Evolutionary conservation across 2,888 invertebrate genomes (phyloP).

Genomic region (Orthosia cruda): DNA sequence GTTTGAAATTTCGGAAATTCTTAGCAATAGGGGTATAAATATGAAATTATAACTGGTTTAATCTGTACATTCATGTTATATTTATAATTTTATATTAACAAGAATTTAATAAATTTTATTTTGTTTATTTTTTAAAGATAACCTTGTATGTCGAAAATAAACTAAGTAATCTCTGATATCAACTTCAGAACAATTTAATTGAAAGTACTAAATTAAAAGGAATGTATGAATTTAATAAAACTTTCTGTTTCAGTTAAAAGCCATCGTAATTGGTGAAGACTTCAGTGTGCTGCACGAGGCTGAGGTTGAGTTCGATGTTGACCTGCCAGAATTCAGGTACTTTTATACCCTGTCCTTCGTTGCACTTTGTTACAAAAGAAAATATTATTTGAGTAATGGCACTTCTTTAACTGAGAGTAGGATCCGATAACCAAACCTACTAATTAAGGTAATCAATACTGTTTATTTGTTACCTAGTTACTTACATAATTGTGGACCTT

Average conservation of each 20-base stretch:
- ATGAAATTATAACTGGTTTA: background rate
- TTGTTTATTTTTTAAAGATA: background rate
- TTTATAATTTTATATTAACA: background rate
- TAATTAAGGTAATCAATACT: too few relatives aligned
- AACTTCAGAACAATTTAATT: background rate
- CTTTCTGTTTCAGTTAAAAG: constrained; percentile 95
- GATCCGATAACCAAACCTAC: too few relatives aligned
- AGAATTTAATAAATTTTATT: background rate
- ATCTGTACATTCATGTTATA: background rate
- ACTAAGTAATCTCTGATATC: background rate
- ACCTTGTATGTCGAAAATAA: background rate
- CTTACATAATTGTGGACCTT: too few relatives aligned
- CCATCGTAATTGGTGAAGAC: constrained; percentile 95
- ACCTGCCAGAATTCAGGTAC: constrained; percentile 98
- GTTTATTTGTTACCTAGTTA: too few relatives aligned
- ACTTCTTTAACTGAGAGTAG: too few relatives aligned
- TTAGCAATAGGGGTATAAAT: too few relatives aligned
- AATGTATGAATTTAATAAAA: background rate
- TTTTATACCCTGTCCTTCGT: background rate
- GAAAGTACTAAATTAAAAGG: background rate
- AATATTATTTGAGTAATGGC: too few relatives aligned
- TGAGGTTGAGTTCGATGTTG: constrained; percentile 97
- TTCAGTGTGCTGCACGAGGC: constrained; percentile 95
- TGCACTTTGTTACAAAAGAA: too few relatives aligned
- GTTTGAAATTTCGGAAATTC: background rate